A percentile compares a stretch with the other conserved stretches of the same genome.
phyloP scores from a whole-genome alignment of 1,140 invertebrate genomes.

The Aphelenchoides avenae region DNA sequence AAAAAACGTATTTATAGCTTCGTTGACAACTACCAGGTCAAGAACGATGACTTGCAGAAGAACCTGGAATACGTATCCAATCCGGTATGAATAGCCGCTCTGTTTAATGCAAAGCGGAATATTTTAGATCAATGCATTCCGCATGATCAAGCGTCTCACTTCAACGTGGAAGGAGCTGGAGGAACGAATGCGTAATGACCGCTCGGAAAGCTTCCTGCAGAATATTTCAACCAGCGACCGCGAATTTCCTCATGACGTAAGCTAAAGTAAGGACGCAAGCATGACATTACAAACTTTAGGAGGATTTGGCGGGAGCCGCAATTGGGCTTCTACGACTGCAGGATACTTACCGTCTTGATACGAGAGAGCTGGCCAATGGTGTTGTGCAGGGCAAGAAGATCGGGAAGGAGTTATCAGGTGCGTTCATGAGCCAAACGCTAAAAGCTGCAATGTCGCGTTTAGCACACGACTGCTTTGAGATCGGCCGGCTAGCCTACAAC shows the following conservation, averaged over 20 bases:
- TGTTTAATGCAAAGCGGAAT: no score
- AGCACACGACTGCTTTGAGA: slow-evolving; percentile 88
- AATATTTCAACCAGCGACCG: slow-evolving; percentile 19
- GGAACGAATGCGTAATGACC: slow-evolving; percentile 38
- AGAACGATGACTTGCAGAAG: slow-evolving; percentile 38
- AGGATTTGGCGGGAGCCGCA: slow-evolving; percentile 84
- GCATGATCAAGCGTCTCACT: slow-evolving; percentile 87
- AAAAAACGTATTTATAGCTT: slow-evolving; percentile 31
- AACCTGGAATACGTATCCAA: slow-evolving; percentile 64
- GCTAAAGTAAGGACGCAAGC: slow-evolving; percentile 11
- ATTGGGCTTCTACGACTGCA: slow-evolving; percentile 85
- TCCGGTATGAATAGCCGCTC: no score
- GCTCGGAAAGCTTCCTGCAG: slow-evolving; percentile 33
- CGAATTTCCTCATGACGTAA: slow-evolving; percentile 36
- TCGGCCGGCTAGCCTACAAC: slow-evolving; percentile 86
- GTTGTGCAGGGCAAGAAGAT: slow-evolving; percentile 70
- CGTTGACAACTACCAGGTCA: slow-evolving; percentile 37
- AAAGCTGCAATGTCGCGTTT: no score
- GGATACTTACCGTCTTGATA: slow-evolving; percentile 88
- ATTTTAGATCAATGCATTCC: slow-evolving; percentile 94
- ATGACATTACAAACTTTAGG: slow-evolving; percentile 41
- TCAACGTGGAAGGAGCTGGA: slow-evolving; percentile 66
- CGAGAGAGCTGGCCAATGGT: slow-evolving; percentile 78
- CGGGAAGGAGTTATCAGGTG: slow-evolving; percentile 38
- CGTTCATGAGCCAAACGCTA: no score